Evolutionary conservation across 2,888 invertebrate genomes (phyloP), one percentile per base, ranked within the genome.

Genomic region (Oligia latruncula): DNA sequence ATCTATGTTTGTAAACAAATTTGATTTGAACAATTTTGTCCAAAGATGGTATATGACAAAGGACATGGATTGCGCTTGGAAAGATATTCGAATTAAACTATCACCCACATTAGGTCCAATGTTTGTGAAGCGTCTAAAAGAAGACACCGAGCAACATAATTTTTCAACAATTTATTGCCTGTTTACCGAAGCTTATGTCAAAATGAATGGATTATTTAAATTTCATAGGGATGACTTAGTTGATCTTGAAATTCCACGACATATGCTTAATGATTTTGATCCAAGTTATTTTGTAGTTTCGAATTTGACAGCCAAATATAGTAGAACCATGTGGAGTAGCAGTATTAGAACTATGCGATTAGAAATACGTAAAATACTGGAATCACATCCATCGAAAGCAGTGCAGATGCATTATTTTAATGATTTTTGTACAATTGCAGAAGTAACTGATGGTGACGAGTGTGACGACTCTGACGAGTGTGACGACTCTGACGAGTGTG

Each of bases 381-480:
- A 74, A 40, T 70, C 82, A 23, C 88, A 91, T 84, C 84, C 89
- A 55, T 79, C 80, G 23, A 66, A 66, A 76, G 66, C n/a, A 82
- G 86, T 91, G 40, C 84, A 89, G 70, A 84, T 90, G 80, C 88
- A 91, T 85, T 91, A 86, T 74, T 74, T 82, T 72, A 70, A 82
- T 35, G 72, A 75, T 60, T 87, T 84, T 76, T 3, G 15, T 9
- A 40, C 40, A 4, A 15, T 52, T 35, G 13, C 15, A 4, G 49
- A 73, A 52, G 20, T 29, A 2, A n/a, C 11, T 70, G 72, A 46
- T 58, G n/a, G 4, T 46, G 58, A 29, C 29, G 29, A 29, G 29
- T 29, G 29, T 29, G 29, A 29, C 29, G 29, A 29, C 29, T 29
- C 29, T 29, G 29, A 29, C 29, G 29, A 29, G 29, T 29, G 29